Evolutionary conservation across 2,797 vertebrate genomes (phyloP).

Genomic region (Lemur catta): DNA sequence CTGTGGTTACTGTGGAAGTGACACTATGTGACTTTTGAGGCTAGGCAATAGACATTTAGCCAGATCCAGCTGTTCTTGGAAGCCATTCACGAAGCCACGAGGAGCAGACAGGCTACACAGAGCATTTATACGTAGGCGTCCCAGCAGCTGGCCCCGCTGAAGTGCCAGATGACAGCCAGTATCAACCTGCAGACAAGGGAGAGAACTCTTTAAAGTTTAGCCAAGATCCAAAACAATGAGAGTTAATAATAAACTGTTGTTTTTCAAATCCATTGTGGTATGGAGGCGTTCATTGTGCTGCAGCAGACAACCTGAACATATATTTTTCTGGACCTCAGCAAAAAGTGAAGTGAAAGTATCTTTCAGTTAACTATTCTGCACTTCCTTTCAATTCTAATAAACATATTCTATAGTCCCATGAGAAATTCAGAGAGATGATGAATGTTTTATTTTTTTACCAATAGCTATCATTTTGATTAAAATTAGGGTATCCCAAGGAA

Average conservation of each 20-base stretch:
- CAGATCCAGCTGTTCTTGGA: neutral
- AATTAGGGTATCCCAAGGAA: neutral
- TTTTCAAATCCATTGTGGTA: neutral
- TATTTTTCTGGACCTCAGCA: neutral
- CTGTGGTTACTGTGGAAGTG: neutral
- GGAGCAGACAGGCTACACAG: neutral
- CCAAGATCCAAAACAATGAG: neutral
- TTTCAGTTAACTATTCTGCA: neutral
- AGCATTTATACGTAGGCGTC: rapidly evolving
- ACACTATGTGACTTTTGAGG: neutral
- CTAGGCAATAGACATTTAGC: too few species aligned
- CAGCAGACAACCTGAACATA: neutral
- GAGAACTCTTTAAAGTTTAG: neutral
- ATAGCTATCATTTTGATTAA: neutral
- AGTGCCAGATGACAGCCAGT: neutral
- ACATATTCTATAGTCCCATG: neutral
- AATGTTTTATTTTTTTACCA: neutral
- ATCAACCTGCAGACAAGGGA: neutral
- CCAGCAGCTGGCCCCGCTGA: too few species aligned
- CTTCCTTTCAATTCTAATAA: neutral
- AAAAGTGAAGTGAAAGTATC: slow-evolving; percentile 49
- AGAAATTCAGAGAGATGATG: neutral
- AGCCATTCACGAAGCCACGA: neutral
- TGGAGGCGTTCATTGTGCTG: neutral
- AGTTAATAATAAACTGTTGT: neutral